A percentile compares a stretch with the other conserved stretches of the same genome.
phyloP scores from a whole-genome alignment of 2,113 vertebrate genomes.

The Suricata suricatta region DNA sequence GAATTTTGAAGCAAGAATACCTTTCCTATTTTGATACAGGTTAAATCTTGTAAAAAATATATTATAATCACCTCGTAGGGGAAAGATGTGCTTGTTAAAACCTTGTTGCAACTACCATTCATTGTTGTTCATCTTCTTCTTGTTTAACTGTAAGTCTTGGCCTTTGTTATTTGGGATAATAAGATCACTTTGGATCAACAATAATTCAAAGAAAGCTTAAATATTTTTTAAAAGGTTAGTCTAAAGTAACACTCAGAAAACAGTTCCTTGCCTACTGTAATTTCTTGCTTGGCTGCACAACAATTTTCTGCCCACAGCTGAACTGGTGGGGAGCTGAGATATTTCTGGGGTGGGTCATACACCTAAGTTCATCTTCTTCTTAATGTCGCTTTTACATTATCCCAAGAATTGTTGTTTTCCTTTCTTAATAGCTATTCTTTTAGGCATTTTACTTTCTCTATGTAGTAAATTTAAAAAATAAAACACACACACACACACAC shows the following conservation, averaged over 20 bases:
- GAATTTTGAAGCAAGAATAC: conserved; percentile 19
- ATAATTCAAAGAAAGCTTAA: conserved; percentile 74
- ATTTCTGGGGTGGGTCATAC: conserved; percentile 48
- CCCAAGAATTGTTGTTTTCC: neutral
- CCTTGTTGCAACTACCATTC: conserved; percentile 58
- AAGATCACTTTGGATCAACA: conserved; percentile 76
- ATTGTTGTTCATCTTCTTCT: conserved; percentile 60
- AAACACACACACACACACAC: neutral
- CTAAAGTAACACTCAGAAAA: conserved; percentile 76
- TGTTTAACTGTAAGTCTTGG: conserved; percentile 54
- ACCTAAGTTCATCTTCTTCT: conserved; percentile 32
- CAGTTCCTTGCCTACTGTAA: conserved; percentile 71
- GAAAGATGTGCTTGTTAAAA: conserved; percentile 45
- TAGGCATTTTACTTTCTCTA: neutral
- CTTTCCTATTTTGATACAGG: conserved; percentile 57
- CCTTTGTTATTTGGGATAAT: conserved; percentile 72
- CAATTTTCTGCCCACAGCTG: conserved; percentile 77
- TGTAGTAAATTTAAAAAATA: neutral
- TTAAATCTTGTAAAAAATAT: conserved; percentile 69
- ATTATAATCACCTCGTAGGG: conserved; percentile 54
- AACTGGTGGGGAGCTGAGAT: conserved; percentile 70
- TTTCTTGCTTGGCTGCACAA: conserved; percentile 82
- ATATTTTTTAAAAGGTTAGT: conserved; percentile 73
- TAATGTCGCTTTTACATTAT: conserved; percentile 51
- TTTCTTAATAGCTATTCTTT: neutral